Evolutionary conservation across 2,888 invertebrate genomes (phyloP).

Genomic region (Drosophila monieri): DNA sequence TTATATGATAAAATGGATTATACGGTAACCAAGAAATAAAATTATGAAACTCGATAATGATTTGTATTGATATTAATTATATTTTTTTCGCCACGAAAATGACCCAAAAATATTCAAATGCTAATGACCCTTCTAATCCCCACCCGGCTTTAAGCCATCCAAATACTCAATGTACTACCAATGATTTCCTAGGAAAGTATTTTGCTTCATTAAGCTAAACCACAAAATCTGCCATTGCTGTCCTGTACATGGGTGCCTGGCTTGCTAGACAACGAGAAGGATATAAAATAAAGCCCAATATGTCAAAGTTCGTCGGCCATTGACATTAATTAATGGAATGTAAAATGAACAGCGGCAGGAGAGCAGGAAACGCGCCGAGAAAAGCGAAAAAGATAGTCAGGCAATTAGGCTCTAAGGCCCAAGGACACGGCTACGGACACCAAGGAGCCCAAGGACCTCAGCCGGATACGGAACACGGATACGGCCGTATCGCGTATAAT

Average conservation of each 20-base stretch:
- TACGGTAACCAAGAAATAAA: no score
- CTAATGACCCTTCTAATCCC: no score
- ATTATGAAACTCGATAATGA: no score
- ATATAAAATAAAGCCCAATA: conserved; percentile 61
- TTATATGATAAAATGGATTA: neutral
- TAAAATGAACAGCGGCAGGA: conserved; percentile 62
- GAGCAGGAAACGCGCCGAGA: conserved; percentile 58
- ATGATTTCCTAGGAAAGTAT: neutral
- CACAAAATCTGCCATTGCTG: conserved; percentile 8
- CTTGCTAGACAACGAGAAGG: neutral
- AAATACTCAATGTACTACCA: neutral
- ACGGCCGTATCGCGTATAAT: conserved; percentile 61
- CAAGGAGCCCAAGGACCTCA: neutral
- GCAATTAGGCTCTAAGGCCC: conserved; percentile 68
- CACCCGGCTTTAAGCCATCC: neutral
- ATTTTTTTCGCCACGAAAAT: no score
- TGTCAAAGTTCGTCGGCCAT: conserved; percentile 72
- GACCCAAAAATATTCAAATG: no score
- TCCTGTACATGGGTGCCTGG: neutral
- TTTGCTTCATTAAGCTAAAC: conserved; percentile 16
- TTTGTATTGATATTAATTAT: no score
- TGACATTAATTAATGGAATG: conserved; percentile 79
- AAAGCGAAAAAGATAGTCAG: conserved; percentile 48
- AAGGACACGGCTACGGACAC: conserved; percentile 29
- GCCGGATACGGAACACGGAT: conserved; percentile 18